These are phyloP conservation scores for Epinotia bilunana DNA, from an alignment of 2,888 invertebrate genomes.

Conservation along the genomic window DNA sequence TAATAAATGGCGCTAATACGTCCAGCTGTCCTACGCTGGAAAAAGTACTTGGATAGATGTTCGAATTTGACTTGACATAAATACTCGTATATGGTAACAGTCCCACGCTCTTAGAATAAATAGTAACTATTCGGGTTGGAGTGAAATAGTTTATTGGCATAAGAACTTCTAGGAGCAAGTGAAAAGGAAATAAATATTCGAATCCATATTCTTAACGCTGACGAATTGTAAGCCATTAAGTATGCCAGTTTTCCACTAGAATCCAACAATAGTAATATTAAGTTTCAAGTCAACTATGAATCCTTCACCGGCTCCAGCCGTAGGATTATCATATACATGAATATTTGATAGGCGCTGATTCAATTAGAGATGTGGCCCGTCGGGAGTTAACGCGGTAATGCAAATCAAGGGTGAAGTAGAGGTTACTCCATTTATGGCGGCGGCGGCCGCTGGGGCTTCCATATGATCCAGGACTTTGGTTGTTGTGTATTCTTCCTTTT, in stretches of 20 bases:
- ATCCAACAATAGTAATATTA: conserved; percentile 2
- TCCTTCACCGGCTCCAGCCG: conserved; percentile 58
- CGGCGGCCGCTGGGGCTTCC: background rate
- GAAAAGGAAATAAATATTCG: too few species aligned
- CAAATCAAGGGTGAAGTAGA: conserved; percentile 29
- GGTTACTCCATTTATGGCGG: background rate
- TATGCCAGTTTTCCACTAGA: background rate
- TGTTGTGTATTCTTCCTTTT: background rate
- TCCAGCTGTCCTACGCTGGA: too few species aligned
- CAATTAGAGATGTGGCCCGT: conserved; percentile 69
- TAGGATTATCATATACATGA: conserved; percentile 81
- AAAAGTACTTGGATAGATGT: too few species aligned
- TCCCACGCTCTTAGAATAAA: too few species aligned
- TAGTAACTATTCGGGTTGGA: too few species aligned
- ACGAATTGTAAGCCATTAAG: too few species aligned
- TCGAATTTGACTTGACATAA: too few species aligned
- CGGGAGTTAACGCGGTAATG: conserved; percentile 56
- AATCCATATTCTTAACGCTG: too few species aligned
- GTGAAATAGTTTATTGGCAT: too few species aligned
- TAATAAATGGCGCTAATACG: too few species aligned
- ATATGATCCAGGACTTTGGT: background rate
- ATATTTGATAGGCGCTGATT: conserved; percentile 81
- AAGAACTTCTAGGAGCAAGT: too few species aligned
- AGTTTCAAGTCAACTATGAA: conserved; percentile 56
- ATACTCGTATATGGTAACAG: too few species aligned